Base-by-base conservation (phyloP, 1,140 invertebrate species). In the Frieseomelitta varia region DNA sequence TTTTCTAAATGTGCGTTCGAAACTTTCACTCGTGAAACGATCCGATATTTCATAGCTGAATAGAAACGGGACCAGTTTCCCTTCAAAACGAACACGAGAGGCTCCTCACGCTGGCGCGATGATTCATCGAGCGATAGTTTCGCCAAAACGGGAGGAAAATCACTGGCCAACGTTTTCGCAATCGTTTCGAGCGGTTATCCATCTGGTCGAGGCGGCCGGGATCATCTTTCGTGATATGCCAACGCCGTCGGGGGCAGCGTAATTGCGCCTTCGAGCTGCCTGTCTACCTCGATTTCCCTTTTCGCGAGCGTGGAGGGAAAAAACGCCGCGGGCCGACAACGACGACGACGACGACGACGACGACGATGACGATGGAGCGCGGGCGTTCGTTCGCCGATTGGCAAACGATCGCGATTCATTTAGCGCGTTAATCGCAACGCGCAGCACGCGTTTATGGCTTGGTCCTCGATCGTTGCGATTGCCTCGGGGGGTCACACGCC, bases 161-260 rank as follows among this genome's bases (percentile, higher is more conserved):
- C 19, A 39, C 34, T 61, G 11, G 21, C 11, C 34, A 47, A 47
- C 39, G 55, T 79, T 84, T 71, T 53, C 81, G 75, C 63, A 84
- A 84, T 47, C 65, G 34, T 55, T 47, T 61, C 75, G 81, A 79
- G 8, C 72, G 39, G 55, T 39, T 84, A 63, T 79, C 75, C 34
- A n/a, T 27, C 55, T 14, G 27, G 30, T 30, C 55, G 34, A 34
- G 21, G 21, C 81, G 10, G 51, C 51, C 21, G 78, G 39, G 58
- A 85, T 81, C 79, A 74, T 84, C 81, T 76, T 55, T 85, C 84
- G 84, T 81, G 84, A 85, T 85, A 85, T 79, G 79, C 84, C 84
- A 85, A 58, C 81, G 55, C 63, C 61, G 24, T 53, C 15, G 75
- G 61, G 61, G 39, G n/a, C 61, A 27, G 15, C 14, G 24, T 84